These are phyloP conservation scores for Choloepus didactylus DNA, from an alignment of 2,797 vertebrate genomes.

Conservation along the genomic window DNA sequence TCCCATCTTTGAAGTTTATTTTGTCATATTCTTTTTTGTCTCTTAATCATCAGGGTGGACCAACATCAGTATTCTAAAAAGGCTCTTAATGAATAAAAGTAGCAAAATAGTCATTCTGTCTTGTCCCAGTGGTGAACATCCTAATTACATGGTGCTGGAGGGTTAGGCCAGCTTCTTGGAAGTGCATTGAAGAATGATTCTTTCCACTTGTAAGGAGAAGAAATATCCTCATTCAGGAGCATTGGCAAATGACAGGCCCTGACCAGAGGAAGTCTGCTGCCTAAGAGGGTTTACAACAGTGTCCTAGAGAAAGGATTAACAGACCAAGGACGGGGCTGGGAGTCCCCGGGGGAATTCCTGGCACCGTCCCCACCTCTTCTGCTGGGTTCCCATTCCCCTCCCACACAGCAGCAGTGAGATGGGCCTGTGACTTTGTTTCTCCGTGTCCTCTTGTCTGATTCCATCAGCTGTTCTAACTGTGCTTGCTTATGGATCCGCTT, in stretches of 20 bases:
- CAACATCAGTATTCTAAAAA: background rate
- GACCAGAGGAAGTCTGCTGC: background rate
- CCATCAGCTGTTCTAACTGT: slow-evolving; percentile 62
- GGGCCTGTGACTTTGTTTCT: background rate
- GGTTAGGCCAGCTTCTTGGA: background rate
- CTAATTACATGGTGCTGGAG: background rate
- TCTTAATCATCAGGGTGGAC: background rate
- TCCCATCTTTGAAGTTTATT: background rate
- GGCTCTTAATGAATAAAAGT: background rate
- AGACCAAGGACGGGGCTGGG: background rate
- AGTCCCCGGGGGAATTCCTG: background rate
- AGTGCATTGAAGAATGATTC: background rate
- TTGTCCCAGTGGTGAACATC: background rate
- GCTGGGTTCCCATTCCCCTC: background rate
- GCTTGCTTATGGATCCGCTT: slow-evolving; percentile 68
- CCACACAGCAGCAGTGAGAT: background rate
- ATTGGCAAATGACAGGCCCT: background rate
- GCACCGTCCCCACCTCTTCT: background rate
- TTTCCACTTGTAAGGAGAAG: background rate
- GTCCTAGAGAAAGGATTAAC: background rate
- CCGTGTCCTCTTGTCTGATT: slow-evolving; percentile 48
- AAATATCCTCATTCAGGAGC: background rate
- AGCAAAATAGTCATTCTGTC: background rate
- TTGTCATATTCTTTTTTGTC: background rate
- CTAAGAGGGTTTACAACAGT: too few relatives aligned